Conservation (phyloP, 2,888 invertebrate species). For the Hydriomena furcata region DNA sequence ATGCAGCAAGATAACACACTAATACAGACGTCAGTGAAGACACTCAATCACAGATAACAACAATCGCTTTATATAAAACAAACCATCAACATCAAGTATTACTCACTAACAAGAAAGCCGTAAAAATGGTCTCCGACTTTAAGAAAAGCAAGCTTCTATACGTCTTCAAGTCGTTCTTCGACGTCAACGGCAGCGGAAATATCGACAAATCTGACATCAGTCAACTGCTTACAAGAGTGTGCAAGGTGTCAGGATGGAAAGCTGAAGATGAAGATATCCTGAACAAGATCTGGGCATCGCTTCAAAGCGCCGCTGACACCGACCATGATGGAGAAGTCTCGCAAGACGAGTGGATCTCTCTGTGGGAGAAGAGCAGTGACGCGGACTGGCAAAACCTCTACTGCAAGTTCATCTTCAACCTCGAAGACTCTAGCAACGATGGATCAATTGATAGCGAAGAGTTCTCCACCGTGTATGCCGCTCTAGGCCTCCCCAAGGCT, state of each 20-base stretch:
- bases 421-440: conserved; percentile 93
- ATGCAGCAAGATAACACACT: conserved; percentile 37
- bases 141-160: conserved; percentile 94
- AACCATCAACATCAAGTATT: conserved; percentile 11
- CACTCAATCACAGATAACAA: conserved; percentile 24
- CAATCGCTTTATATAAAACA: conserved; percentile 15
- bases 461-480: conserved; percentile 90
- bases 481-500: conserved; percentile 88
- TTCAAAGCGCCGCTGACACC: conserved; percentile 91
- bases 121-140: conserved; percentile 90
- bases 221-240: conserved; percentile 92
- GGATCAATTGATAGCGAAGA: conserved; percentile 89
- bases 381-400: conserved; percentile 92
- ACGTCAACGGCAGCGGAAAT: conserved; percentile 93
- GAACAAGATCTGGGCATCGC: conserved; percentile 92
- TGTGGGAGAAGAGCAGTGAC: conserved; percentile 87
- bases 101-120: conserved; percentile 5
- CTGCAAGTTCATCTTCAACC: conserved; percentile 93
- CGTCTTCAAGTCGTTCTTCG: conserved; percentile 94
- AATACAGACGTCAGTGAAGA: conserved; percentile 29
- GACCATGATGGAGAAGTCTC: conserved; percentile 92
- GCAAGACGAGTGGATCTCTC: conserved; percentile 52
- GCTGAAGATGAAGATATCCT: conserved; percentile 88
- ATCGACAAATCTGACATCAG: conserved; percentile 95
- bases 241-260: conserved; percentile 90